phyloP scores from a whole-genome alignment of 2,797 vertebrate species.

The Muraenolepis orangiensis region DNA sequence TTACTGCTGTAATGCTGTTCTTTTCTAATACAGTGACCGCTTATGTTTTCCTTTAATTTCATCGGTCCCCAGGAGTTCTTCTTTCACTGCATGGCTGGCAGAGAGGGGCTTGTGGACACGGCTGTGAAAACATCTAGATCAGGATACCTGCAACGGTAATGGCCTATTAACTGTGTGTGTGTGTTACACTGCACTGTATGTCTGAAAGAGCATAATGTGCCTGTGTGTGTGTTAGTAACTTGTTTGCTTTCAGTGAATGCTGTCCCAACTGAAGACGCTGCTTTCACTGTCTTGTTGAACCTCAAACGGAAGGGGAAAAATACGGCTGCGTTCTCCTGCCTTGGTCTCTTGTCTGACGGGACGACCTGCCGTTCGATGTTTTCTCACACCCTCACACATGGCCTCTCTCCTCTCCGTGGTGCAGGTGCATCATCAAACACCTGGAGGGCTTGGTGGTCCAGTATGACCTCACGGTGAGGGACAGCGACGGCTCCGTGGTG shows the following conservation, averaged over 20 bases:
- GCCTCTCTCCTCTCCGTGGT: not conserved
- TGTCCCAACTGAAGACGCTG: no score
- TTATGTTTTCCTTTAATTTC: not conserved
- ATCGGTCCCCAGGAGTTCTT: slow-evolving; percentile 86
- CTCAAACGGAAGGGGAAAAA: no score
- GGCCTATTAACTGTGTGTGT: not conserved
- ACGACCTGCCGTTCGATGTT: no score
- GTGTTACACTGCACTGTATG: not conserved
- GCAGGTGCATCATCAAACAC: slow-evolving; percentile 94
- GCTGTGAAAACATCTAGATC: slow-evolving; percentile 97
- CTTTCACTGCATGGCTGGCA: slow-evolving; percentile 98
- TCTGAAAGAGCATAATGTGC: not conserved
- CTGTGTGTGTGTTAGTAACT: not conserved
- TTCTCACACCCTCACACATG: no score
- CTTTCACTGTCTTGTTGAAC: no score
- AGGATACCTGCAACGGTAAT: slow-evolving; percentile 93
- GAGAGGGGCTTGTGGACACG: slow-evolving; percentile 95
- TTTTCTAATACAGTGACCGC: not conserved
- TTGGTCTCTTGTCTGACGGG: no score
- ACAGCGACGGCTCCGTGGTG: slow-evolving; percentile 93
- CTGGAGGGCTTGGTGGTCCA: slow-evolving; percentile 94
- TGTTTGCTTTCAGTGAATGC: not conserved
- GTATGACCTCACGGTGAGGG: slow-evolving; percentile 93
- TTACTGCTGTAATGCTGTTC: not conserved
- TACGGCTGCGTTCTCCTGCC: no score